A percentile compares a stretch with the other conserved stretches of the same genome.
phyloP scores from a whole-genome alignment of 2,888 invertebrate genomes.

The Eremobia ochroleuca region DNA sequence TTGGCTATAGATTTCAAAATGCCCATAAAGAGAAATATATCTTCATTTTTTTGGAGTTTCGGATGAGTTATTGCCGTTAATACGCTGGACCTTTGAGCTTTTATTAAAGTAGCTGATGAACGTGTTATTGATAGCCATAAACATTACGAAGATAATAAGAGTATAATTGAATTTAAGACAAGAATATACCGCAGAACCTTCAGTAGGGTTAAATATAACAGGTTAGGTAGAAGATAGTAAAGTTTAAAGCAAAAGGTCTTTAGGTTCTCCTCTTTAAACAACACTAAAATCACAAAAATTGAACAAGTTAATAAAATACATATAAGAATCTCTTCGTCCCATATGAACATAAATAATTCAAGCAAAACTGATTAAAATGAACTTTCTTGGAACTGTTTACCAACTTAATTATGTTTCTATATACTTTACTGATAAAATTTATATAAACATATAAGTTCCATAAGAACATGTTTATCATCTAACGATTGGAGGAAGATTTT shows the following conservation, averaged over 20 bases:
- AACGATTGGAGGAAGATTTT: background rate
- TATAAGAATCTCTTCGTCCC: background rate
- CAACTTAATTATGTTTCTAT: constrained; percentile 21
- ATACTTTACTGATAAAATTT: constrained; percentile 31
- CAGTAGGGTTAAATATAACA: background rate
- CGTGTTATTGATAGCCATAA: constrained; percentile 20
- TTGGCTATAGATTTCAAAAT: constrained; percentile 82
- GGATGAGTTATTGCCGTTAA: constrained; percentile 52
- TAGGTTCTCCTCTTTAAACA: background rate
- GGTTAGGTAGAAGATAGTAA: background rate
- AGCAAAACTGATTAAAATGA: constrained; percentile 27
- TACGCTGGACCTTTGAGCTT: constrained; percentile 20
- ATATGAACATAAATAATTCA: constrained; percentile 11
- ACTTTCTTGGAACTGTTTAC: constrained; percentile 37
- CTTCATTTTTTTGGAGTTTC: constrained; percentile 62
- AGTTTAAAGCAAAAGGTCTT: background rate
- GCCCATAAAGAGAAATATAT: constrained; percentile 69
- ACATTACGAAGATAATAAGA: background rate
- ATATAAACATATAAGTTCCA: constrained; percentile 1
- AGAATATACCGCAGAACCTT: background rate
- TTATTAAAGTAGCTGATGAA: constrained; percentile 15
- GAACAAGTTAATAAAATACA: background rate
- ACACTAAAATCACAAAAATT: background rate
- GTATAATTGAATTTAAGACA: background rate
- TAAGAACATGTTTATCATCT: background rate